Percentiles rank a stretch among this genome's conserved stretches.
phyloP scores from a whole-genome alignment of 2,888 invertebrate genomes.

The Drosophila rellima region DNA sequence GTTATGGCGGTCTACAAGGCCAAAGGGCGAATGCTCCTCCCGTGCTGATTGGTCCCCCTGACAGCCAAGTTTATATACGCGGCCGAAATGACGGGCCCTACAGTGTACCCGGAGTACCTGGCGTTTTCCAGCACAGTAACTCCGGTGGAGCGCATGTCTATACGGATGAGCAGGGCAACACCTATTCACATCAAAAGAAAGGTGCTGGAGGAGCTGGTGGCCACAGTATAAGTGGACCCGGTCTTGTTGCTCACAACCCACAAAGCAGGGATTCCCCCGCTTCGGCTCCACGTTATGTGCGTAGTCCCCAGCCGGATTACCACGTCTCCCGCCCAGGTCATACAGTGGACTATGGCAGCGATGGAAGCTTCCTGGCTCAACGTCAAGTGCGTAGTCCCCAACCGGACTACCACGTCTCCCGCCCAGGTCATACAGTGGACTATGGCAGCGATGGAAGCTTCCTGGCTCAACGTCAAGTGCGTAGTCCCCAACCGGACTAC shows the following conservation, averaged over 20 bases:
- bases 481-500: slow-evolving; percentile 41
- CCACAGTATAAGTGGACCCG: slow-evolving; percentile 57
- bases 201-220: slow-evolving; percentile 26
- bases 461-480: slow-evolving; percentile 28
- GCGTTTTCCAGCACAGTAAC: slow-evolving; percentile 48
- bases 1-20: slow-evolving; percentile 3
- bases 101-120: slow-evolving; percentile 58
- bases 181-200: slow-evolving; percentile 37
- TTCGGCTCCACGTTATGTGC: slow-evolving; percentile 10
- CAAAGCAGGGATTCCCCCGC: slow-evolving; percentile 26
- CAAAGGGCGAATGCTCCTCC: slow-evolving; percentile 46
- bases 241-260: slow-evolving; percentile 1
- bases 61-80: slow-evolving; percentile 62
- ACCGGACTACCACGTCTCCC: slow-evolving; percentile 22
- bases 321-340: neutral
- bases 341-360: neutral
- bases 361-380: slow-evolving; percentile 8
- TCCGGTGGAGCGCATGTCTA: slow-evolving; percentile 42
- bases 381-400: too few relatives aligned
- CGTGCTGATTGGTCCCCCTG: slow-evolving; percentile 51
- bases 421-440: slow-evolving; percentile 58
- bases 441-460: slow-evolving; percentile 28
- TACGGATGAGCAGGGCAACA: slow-evolving; percentile 52
- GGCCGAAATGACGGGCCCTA: slow-evolving; percentile 61
- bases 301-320: slow-evolving; percentile 41